Conservation (phyloP, 2,888 invertebrate species). For the Clistopyga incitator region DNA sequence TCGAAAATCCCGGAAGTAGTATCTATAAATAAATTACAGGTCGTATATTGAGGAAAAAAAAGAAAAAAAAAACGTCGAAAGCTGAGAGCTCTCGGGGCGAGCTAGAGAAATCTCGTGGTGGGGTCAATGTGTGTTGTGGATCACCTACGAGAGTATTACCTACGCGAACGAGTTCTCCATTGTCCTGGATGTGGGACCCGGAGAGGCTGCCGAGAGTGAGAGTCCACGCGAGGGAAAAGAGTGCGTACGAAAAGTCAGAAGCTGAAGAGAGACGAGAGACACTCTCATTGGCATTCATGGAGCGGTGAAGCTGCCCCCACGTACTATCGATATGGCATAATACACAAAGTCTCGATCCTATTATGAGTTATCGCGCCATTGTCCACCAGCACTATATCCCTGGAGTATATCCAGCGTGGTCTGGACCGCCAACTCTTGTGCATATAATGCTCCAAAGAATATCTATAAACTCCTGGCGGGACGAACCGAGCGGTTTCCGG, state of each 20-base stretch:
- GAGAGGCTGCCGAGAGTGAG: slow-evolving; percentile 37
- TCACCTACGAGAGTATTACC: slow-evolving; percentile 55
- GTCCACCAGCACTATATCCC: slow-evolving; percentile 70
- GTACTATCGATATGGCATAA: slow-evolving; percentile 81
- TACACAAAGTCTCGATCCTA: slow-evolving; percentile 76
- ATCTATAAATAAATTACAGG: slow-evolving; percentile 12
- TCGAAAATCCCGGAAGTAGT: slow-evolving; percentile 14
- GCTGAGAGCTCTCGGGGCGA: slow-evolving; percentile 1
- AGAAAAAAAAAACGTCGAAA: slow-evolving; percentile 14
- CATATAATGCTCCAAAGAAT: slow-evolving; percentile 59
- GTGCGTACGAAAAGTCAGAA: slow-evolving; percentile 70
- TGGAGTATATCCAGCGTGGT: slow-evolving; percentile 38
- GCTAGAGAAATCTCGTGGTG: slow-evolving; percentile 10
- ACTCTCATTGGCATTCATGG: slow-evolving; percentile 80
- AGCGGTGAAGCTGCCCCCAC: slow-evolving; percentile 73
- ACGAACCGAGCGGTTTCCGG: slow-evolving; percentile 63
- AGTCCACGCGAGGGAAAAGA: slow-evolving; percentile 49
- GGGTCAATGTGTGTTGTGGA: slow-evolving; percentile 37
- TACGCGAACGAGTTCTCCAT: slow-evolving; percentile 57
- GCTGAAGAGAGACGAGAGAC: slow-evolving; percentile 25
- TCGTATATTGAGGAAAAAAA: slow-evolving; percentile 10
- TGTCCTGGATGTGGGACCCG: slow-evolving; percentile 43
- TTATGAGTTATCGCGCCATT: slow-evolving; percentile 83
- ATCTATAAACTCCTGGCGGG: slow-evolving; percentile 60
- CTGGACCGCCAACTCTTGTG: slow-evolving; percentile 37